Conservation (phyloP, 2,797 vertebrate species). For the Sarcophilus harrisii region DNA sequence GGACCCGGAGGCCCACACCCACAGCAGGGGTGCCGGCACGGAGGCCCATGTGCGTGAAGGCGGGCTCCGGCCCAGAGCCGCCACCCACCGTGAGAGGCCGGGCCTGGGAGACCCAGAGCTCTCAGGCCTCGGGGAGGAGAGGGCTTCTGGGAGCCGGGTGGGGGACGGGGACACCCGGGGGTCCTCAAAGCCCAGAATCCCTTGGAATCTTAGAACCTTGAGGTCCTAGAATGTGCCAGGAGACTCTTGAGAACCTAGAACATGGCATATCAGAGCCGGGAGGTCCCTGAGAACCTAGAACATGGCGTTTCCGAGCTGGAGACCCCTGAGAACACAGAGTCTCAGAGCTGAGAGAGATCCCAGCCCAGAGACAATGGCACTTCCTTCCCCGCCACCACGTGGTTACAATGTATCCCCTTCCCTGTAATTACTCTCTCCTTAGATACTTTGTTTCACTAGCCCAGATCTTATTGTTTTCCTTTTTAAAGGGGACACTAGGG, state of each 20-base stretch:
- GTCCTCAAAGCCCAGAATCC: not conserved
- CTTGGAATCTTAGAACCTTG: too few relatives aligned
- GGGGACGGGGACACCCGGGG: too few relatives aligned
- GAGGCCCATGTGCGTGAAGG: not conserved
- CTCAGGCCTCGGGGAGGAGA: not conserved
- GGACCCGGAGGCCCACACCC: not conserved
- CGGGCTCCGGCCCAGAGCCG: slow-evolving; percentile 18
- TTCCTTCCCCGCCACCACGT: not conserved
- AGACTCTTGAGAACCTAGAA: not conserved
- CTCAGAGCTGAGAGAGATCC: not conserved
- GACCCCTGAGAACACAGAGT: not conserved
- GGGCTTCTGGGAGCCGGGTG: not conserved
- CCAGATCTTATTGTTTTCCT: not conserved
- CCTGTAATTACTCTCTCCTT: not conserved
- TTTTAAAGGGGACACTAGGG: not conserved
- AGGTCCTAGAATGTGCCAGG: too few relatives aligned
- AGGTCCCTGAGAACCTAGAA: not conserved
- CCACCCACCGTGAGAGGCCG: slow-evolving; percentile 27
- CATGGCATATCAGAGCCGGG: accelerated
- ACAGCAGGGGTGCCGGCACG: not conserved
- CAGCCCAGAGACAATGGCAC: not conserved
- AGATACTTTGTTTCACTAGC: not conserved
- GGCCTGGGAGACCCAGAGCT: not conserved
- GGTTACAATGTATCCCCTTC: not conserved
- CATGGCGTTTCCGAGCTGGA: accelerated